These are phyloP conservation scores for Triplophysa bombifrons DNA, from an alignment of 2,797 vertebrate genomes.

Conservation along the genomic window DNA sequence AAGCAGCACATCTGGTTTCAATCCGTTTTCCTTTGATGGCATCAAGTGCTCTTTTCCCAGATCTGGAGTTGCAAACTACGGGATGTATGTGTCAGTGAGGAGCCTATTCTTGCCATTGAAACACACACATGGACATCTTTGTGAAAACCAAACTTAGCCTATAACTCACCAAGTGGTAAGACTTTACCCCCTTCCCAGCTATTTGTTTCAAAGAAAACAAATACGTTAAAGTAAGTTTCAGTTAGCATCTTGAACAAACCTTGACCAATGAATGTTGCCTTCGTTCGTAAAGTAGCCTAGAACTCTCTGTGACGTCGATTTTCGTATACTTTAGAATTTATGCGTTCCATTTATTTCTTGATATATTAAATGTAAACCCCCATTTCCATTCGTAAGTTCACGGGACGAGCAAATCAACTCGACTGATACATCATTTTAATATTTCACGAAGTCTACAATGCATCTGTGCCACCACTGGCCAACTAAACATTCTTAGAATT, in stretches of 20 bases:
- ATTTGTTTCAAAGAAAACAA: background rate
- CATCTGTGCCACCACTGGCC: background rate
- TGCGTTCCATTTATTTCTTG: background rate
- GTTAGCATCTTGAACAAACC: background rate
- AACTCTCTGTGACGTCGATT: background rate
- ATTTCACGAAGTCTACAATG: background rate
- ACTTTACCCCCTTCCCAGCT: conserved; percentile 16
- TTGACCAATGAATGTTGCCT: background rate
- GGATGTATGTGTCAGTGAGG: conserved; percentile 85
- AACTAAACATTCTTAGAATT: background rate
- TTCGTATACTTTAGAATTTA: background rate
- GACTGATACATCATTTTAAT: background rate
- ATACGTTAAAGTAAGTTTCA: background rate
- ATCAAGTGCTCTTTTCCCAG: conserved; percentile 98
- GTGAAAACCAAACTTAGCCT: conserved; percentile 40
- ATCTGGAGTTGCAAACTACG: conserved; percentile 89
- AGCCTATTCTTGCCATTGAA: conserved; percentile 76
- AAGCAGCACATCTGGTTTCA: conserved; percentile 95
- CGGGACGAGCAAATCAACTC: background rate
- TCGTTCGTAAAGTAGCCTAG: too few species aligned
- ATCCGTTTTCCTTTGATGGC: conserved; percentile 96
- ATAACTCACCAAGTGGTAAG: conserved; percentile 38
- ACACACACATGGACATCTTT: conserved; percentile 67
- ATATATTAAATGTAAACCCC: background rate
- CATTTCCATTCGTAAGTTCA: background rate